Conservation (phyloP, 2,888 invertebrate species). For the Melanostoma scalare region DNA sequence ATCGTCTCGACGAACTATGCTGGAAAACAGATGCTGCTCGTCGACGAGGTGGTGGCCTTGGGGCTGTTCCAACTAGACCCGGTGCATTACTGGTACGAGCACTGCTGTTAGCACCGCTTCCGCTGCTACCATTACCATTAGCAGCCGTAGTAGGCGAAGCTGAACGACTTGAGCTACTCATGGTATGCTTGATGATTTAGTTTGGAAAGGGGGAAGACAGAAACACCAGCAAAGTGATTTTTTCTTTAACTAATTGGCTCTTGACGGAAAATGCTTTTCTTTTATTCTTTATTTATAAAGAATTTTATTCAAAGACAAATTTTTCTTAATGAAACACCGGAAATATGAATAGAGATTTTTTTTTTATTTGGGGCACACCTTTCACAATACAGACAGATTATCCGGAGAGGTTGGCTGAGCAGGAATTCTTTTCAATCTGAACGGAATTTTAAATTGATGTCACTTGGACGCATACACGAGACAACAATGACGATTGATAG, state of each 20-base stretch:
- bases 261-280: neutral
- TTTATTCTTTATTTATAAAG: slow-evolving; percentile 11
- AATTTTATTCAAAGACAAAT: neutral
- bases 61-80: slow-evolving; percentile 75
- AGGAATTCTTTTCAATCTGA: too few species aligned
- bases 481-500: slow-evolving; percentile 38
- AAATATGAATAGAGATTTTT: too few species aligned
- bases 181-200: slow-evolving; percentile 12
- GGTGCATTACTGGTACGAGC: slow-evolving; percentile 31
- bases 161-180: slow-evolving; percentile 63
- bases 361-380: too few species aligned
- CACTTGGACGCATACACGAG: slow-evolving; percentile 31
- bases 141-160: slow-evolving; percentile 51
- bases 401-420: too few species aligned
- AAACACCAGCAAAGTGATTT: slow-evolving; percentile 51
- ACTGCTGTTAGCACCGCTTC: slow-evolving; percentile 16
- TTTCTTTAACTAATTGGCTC: slow-evolving; percentile 2
- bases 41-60: slow-evolving; percentile 81
- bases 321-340: too few species aligned
- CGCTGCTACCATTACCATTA: slow-evolving; percentile 38
- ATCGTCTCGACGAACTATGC: slow-evolving; percentile 75
- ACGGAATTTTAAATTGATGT: slow-evolving; percentile 17
- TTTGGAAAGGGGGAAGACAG: slow-evolving; percentile 19
- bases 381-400: too few species aligned
- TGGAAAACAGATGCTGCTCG: slow-evolving; percentile 80